Base-by-base conservation (phyloP, 2,797 vertebrate genomes). In the Thaleichthys pacificus region DNA sequence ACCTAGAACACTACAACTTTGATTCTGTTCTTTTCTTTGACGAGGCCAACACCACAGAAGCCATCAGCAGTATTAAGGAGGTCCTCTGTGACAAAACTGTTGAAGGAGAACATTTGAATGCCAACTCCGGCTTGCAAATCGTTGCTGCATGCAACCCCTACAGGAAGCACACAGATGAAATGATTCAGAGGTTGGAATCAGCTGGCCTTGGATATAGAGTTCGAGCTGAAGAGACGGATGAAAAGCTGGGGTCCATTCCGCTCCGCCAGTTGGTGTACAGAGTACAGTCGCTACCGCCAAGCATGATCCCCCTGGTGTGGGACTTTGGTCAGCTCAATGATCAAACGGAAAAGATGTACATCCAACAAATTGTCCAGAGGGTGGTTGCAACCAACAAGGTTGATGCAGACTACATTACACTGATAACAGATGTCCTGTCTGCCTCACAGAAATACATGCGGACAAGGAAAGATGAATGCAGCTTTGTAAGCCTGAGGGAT, bases 101-200 rank as follows among this genome's bases (percentile, higher is more conserved):
- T 32, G 86, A 90, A 7, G 97, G 98, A 30, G 19, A 90, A 73
- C 78, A 76, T 30, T 86, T 99, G 80, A 72, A 1, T 28, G 3
- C 77, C 0, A 11, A 76, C 79, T 92, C 87, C 1, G 96, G 97
- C 58, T 78, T 99, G 73, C 88, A 91, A 77, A 92, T 99, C 74
- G 95, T 99, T 21, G 97, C 97, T 0, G 98, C 98, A 68, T 99
- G 98, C 89, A 99, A 99, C 78, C 98, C 97, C 1, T 99, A 99
- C 70, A 89, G 97, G 19, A 98, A 95, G 74, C 98, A 99, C 88
- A 94, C 95, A 0, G 93, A 91, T 56, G 85, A 91, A 78, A 97
- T 97, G 95, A 97, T 99, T 83, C 75, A 88, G 1, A 95, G 95
- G 70, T 80, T 99, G 82, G 98, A 99, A 79, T 89, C 93, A 0